Conservation (phyloP, 2,113 vertebrate genomes). For the Egretta garzetta region DNA sequence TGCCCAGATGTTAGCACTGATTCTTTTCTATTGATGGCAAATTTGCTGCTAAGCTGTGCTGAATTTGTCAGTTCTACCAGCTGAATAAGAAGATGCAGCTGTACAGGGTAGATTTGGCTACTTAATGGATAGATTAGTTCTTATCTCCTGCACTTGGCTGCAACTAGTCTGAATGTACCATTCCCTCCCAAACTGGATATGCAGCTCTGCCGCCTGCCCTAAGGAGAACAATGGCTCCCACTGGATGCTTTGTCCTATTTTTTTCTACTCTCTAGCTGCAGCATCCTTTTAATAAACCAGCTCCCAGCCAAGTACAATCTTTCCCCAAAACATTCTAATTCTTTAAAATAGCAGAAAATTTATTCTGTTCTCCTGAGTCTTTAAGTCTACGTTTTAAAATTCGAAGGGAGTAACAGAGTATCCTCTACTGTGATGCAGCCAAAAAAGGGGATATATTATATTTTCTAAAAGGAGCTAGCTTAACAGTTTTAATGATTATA, state of each 20-base stretch:
- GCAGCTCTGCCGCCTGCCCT: slow-evolving; percentile 11
- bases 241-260: slow-evolving; percentile 48
- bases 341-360: slow-evolving; percentile 67
- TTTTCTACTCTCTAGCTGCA: slow-evolving; percentile 46
- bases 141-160: slow-evolving; percentile 7
- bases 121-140: not conserved
- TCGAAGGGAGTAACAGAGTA: not conserved
- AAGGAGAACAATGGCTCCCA: slow-evolving; percentile 48
- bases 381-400: slow-evolving; percentile 20
- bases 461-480: not conserved
- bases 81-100: not conserved
- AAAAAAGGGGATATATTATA: not conserved
- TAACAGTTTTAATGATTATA: not conserved
- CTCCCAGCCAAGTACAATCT: slow-evolving; percentile 35
- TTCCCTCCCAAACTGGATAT: slow-evolving; percentile 2
- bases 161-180: slow-evolving; percentile 7
- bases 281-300: slow-evolving; percentile 56
- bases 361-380: slow-evolving; percentile 56
- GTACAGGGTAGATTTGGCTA: not conserved
- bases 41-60: not conserved
- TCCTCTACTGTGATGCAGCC: not conserved
- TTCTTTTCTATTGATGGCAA: not conserved
- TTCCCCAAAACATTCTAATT: slow-evolving; percentile 38
- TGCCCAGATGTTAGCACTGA: not conserved
- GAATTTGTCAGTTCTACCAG: not conserved